Percentiles rank a stretch among this genome's conserved stretches.
These are phyloP conservation scores for Caenorhabditis afra DNA, from an alignment of 2,888 invertebrate genomes.

Conservation along the genomic window DNA sequence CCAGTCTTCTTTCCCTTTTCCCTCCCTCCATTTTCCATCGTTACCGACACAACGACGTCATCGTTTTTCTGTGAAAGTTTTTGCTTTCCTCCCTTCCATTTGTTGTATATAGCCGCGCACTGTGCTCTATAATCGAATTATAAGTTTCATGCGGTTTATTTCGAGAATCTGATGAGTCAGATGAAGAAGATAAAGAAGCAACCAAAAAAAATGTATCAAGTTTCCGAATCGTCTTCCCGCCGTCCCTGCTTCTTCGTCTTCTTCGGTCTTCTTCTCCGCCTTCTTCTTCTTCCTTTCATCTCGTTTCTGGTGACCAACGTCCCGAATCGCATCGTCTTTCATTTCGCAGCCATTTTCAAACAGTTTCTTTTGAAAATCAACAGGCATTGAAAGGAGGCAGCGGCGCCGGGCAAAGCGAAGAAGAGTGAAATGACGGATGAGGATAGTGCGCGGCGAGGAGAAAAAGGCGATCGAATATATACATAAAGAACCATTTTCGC, in stretches of 20 bases:
- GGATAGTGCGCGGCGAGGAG: constrained; percentile 43
- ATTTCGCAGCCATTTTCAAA: constrained; percentile 45
- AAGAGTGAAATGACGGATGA: constrained; percentile 59
- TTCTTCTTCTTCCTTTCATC: constrained; percentile 5
- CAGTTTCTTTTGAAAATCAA: constrained; percentile 57
- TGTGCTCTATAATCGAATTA: constrained; percentile 44
- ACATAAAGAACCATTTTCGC: constrained; percentile 57
- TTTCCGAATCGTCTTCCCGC: constrained; percentile 15
- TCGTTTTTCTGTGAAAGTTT: constrained; percentile 48
- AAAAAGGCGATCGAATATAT: constrained; percentile 34
- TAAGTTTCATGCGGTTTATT: constrained; percentile 38
- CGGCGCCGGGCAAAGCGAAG: constrained; percentile 41
- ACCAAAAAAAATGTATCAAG: constrained; percentile 36
- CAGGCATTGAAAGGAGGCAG: constrained; percentile 50
- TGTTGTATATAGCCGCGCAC: constrained; percentile 10
- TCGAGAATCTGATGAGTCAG: neutral
- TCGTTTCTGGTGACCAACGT: constrained; percentile 34
- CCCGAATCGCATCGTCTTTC: constrained; percentile 40
- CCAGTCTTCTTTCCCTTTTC: constrained; percentile 17
- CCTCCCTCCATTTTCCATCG: constrained; percentile 23
- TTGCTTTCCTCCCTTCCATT: constrained; percentile 3
- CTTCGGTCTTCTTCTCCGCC: neutral
- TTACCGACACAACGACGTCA: constrained; percentile 53
- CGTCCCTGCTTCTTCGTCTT: neutral
- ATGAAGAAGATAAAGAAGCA: constrained; percentile 1